These are phyloP conservation scores for Tamias sibiricus DNA, from an alignment of 2,113 vertebrate species.

Conservation along the genomic window DNA sequence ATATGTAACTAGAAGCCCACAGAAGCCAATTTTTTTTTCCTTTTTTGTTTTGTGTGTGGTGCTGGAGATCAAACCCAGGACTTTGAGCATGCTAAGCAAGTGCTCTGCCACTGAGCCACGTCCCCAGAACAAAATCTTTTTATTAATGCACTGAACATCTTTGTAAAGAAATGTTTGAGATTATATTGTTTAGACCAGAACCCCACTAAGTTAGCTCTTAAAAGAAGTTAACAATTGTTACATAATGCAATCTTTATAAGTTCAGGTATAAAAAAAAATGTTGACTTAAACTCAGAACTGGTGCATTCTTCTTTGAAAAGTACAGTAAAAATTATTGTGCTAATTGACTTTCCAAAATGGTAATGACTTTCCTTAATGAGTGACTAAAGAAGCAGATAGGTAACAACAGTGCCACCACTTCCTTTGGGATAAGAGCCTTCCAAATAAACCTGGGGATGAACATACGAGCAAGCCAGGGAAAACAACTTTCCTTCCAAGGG, in stretches of 20 bases:
- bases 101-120: too few relatives aligned
- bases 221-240: not conserved
- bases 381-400: not conserved
- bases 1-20: not conserved
- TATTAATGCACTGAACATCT: not conserved
- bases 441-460: not conserved
- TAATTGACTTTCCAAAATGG: not conserved
- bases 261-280: not conserved
- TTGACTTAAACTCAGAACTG: constrained; percentile 8
- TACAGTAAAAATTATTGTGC: not conserved
- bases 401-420: not conserved
- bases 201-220: not conserved
- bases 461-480: not conserved
- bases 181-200: not conserved
- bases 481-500: not conserved
- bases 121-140: not conserved
- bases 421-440: not conserved
- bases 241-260: not conserved
- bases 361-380: not conserved
- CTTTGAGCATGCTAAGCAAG: too few relatives aligned
- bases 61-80: too few relatives aligned
- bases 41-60: not conserved
- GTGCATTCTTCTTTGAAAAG: constrained; percentile 19
- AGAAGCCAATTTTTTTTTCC: not conserved
- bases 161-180: constrained; percentile 3